Evolutionary conservation across 2,797 vertebrate genomes (phyloP).

Genomic region (Epinephelus awoara): DNA sequence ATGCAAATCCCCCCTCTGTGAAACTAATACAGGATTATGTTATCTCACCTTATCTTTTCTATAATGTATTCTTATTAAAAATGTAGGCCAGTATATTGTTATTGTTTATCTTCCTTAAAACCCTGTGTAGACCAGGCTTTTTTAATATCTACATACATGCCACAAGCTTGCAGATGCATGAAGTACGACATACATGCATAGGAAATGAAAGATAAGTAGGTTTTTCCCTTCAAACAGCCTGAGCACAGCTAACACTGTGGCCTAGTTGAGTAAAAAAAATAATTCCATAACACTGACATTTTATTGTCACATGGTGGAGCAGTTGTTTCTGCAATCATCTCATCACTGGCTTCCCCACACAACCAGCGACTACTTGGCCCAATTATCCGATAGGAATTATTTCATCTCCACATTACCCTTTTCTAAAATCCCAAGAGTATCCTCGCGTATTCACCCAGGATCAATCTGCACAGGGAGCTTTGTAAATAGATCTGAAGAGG

Average conservation of each 20-base stretch:
- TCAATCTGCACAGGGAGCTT: slow-evolving; percentile 47
- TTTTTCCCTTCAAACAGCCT: neutral
- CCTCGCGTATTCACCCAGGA: slow-evolving; percentile 20
- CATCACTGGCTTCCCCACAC: slow-evolving; percentile 3
- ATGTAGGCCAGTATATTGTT: neutral
- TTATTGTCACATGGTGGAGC: slow-evolving; percentile 13
- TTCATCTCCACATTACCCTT: slow-evolving; percentile 39
- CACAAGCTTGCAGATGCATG: neutral
- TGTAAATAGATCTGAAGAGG: slow-evolving; percentile 63
- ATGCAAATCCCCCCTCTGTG: no score
- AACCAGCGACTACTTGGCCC: slow-evolving; percentile 30
- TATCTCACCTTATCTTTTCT: no score
- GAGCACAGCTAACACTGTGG: neutral
- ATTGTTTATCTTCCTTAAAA: neutral
- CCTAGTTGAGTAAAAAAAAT: neutral
- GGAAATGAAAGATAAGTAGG: neutral
- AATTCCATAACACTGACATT: neutral
- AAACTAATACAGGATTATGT: no score
- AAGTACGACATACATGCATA: neutral
- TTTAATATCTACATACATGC: neutral
- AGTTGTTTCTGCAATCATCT: slow-evolving; percentile 33
- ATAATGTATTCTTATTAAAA: neutral
- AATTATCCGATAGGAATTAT: slow-evolving; percentile 54
- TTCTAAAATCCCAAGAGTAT: slow-evolving; percentile 47
- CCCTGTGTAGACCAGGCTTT: neutral